These are phyloP conservation scores for Ernsta delagoae DNA, from an alignment of 2,888 invertebrate species.

Conservation along the genomic window DNA sequence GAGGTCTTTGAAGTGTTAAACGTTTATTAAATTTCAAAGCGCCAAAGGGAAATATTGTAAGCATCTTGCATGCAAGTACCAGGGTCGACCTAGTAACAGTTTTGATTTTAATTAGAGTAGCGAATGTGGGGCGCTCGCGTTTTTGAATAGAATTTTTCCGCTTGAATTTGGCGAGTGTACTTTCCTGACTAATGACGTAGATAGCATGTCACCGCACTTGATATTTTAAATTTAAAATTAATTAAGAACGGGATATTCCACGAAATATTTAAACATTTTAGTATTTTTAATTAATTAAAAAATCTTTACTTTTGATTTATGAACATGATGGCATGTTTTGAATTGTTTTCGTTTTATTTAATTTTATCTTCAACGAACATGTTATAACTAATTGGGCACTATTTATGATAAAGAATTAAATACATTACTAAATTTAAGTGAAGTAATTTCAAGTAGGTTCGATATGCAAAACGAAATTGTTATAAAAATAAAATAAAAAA, in stretches of 20 bases:
- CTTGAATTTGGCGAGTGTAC: neutral
- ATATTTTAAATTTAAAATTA: neutral
- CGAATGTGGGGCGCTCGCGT: conserved; percentile 15
- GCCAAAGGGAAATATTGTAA: conserved; percentile 67
- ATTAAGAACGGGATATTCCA: neutral
- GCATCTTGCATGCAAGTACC: conserved; percentile 39
- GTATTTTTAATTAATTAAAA: neutral
- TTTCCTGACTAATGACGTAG: neutral
- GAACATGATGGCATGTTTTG: neutral
- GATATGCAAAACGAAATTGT: no score
- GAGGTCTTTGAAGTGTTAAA: conserved; percentile 80
- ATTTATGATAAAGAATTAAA: no score
- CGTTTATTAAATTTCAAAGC: conserved; percentile 81
- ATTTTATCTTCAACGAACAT: no score
- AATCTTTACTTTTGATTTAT: neutral
- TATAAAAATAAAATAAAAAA: no score
- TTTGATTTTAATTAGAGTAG: conserved; percentile 31
- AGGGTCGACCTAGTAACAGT: conserved; percentile 14
- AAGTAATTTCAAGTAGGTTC: no score
- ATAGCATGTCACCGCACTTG: neutral
- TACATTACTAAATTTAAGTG: no score
- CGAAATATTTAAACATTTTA: neutral
- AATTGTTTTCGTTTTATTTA: neutral
- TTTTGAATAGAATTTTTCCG: conserved; percentile 2
- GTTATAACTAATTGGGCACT: no score